Evolutionary conservation across 2,113 vertebrate species (phyloP), one percentile per base, ranked within the genome.

Genomic region (Axis porcinus): DNA sequence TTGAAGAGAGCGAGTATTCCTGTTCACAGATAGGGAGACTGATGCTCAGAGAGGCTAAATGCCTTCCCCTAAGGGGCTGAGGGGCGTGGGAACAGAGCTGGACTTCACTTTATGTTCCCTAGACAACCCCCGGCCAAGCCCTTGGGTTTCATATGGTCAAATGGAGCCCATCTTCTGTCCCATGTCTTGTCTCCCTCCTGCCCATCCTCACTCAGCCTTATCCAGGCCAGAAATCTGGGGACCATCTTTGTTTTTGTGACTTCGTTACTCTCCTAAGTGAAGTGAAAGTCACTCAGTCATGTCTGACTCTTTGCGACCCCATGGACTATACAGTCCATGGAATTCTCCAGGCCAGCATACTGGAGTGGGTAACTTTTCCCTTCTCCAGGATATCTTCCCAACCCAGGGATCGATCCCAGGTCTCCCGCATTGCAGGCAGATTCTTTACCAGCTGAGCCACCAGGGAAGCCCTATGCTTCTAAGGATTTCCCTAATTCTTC

Each of bases 1-100:
- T 81, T 28, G 85, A 82, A 55, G 67, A 87, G 67, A 91, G 67
- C 1, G n/a, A 82, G 14, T 47, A 25, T 64, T 76, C 36, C 19
- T 11, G 21, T 62, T 87, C 58, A 82, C 30, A 88, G 9, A 58
- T 7, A 25, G 4, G 52, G 70, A 86, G 50, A 40, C 12, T 1
- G 52, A 89, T 40, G 55, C 67, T 2, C 60, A 62, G 62, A 86
- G 47, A 55, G n/a, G 33, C 2, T 13, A 4, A 86, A 30, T 33
- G 50, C 47, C 3, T 86, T 93, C 50, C 8, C 33, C 23, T 47
- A 36, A 62, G 28, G 3, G 13, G 47, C 40, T 5, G 3, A 64
- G 19, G 6, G 78, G 15, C 7, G 0, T 0, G 25, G 43, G 12
- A 1, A 8, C 47, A 50, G 84, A n/a, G 21, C 12, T 5, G 50